Conservation (phyloP, 2,113 vertebrate species). For the Ameiurus melas region DNA sequence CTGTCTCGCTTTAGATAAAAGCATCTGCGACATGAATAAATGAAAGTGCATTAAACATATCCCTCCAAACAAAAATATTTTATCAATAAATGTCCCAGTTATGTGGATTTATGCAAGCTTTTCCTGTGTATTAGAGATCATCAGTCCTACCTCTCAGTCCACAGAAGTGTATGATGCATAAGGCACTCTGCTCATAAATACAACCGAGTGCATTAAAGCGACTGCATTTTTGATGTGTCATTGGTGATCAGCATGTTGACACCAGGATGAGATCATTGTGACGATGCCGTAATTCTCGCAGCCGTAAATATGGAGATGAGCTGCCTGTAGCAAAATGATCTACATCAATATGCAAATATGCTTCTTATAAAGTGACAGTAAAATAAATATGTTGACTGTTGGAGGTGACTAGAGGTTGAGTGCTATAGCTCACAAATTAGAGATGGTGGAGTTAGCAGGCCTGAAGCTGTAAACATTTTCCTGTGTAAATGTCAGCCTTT, state of each 20-base stretch:
- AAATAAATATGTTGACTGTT: conserved; percentile 39
- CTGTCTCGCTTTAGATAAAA: not conserved
- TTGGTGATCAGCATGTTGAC: conserved; percentile 30
- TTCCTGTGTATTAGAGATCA: conserved; percentile 2
- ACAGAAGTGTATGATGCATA: conserved; percentile 21
- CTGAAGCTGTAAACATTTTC: conserved; percentile 34
- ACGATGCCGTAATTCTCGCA: conserved; percentile 30
- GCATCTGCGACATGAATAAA: conserved; percentile 7
- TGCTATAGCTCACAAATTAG: conserved; percentile 2
- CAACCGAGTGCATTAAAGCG: conserved; percentile 12
- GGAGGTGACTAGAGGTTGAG: conserved; percentile 27
- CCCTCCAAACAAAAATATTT: conserved; percentile 1
- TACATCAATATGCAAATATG: conserved; percentile 48
- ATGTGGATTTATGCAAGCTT: conserved; percentile 24
- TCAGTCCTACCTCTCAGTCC: not conserved
- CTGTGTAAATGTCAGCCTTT: conserved; percentile 9
- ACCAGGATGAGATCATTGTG: conserved; percentile 44
- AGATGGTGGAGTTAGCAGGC: conserved; percentile 17
- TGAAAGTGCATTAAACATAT: conserved; percentile 22
- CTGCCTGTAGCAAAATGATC: conserved; percentile 37
- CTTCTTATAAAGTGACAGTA: conserved; percentile 28
- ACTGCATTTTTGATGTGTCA: conserved; percentile 24
- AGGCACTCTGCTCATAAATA: conserved; percentile 19
- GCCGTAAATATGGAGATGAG: conserved; percentile 46
- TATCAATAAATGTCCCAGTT: conserved; percentile 12